phyloP scores from a whole-genome alignment of 2,888 invertebrate species.

The Spodoptera littoralis region DNA sequence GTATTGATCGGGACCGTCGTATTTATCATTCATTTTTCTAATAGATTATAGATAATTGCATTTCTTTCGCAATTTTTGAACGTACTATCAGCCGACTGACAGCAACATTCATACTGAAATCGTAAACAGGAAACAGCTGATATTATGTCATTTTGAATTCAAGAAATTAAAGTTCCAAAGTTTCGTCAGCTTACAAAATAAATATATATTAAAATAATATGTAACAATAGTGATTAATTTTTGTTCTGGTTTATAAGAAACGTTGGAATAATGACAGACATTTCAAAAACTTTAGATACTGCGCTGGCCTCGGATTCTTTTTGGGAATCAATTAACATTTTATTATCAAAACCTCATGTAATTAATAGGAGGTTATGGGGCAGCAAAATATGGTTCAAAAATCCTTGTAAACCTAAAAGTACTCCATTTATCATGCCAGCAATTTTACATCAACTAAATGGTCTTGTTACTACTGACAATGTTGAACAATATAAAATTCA shows the following conservation, averaged over 20 bases:
- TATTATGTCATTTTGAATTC: background rate
- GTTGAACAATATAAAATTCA: slow-evolving; percentile 41
- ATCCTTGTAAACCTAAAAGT: slow-evolving; percentile 44
- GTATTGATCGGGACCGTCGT: too few species aligned
- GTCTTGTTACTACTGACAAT: slow-evolving; percentile 47
- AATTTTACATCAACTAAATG: slow-evolving; percentile 48
- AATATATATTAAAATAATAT: too few species aligned
- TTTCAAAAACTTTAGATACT: slow-evolving; percentile 25
- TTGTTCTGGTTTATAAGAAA: too few species aligned
- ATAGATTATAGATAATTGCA: too few species aligned
- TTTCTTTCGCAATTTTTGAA: background rate
- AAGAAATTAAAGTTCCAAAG: too few species aligned
- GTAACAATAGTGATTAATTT: too few species aligned
- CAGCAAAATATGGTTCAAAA: slow-evolving; percentile 69
- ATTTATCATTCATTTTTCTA: too few species aligned
- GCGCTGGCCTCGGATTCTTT: slow-evolving; percentile 75
- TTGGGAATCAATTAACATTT: slow-evolving; percentile 90
- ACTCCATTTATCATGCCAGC: slow-evolving; percentile 49
- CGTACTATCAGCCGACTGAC: background rate
- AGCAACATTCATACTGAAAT: background rate
- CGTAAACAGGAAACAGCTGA: background rate
- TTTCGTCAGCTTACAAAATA: too few species aligned
- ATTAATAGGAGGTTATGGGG: slow-evolving; percentile 92
- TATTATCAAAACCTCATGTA: slow-evolving; percentile 91
- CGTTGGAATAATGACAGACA: slow-evolving; percentile 23